Evolutionary conservation across 2,797 vertebrate species (phyloP).

Genomic region (Botia kubotai): DNA sequence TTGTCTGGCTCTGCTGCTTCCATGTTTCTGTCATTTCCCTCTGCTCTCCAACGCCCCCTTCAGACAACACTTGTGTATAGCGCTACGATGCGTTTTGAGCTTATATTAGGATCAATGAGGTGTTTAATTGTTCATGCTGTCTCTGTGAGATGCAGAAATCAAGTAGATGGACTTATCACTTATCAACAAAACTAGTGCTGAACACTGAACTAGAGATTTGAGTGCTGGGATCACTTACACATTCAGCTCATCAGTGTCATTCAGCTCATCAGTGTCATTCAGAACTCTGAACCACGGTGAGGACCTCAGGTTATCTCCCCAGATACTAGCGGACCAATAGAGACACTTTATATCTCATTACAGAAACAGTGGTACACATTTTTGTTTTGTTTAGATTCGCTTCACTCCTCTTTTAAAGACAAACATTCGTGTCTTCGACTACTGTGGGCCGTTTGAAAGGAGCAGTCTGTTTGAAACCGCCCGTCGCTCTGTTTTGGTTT

Average conservation of each 20-base stretch:
- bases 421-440: neutral
- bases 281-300: constrained; percentile 40
- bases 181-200: too few species aligned
- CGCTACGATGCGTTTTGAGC: neutral
- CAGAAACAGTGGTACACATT: neutral
- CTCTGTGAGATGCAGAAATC: too few species aligned
- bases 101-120: too few species aligned
- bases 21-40: constrained; percentile 11
- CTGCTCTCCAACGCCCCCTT: constrained; percentile 34
- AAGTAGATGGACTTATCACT: too few species aligned
- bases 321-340: constrained; percentile 19
- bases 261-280: neutral
- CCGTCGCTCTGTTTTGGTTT: neutral
- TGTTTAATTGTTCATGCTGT: too few species aligned
- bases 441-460: neutral
- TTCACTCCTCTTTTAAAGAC: neutral
- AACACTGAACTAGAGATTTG: too few species aligned
- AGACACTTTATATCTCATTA: constrained; percentile 35
- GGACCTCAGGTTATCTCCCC: constrained; percentile 36
- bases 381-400: neutral
- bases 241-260: neutral
- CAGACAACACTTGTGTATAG: constrained; percentile 14
- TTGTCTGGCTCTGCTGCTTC: constrained; percentile 60
- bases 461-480: neutral
- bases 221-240: too few species aligned